A percentile compares a stretch with the other conserved stretches of the same genome.
Conservation (phyloP, 2,888 invertebrate species). For the Volucella inflata region DNA sequence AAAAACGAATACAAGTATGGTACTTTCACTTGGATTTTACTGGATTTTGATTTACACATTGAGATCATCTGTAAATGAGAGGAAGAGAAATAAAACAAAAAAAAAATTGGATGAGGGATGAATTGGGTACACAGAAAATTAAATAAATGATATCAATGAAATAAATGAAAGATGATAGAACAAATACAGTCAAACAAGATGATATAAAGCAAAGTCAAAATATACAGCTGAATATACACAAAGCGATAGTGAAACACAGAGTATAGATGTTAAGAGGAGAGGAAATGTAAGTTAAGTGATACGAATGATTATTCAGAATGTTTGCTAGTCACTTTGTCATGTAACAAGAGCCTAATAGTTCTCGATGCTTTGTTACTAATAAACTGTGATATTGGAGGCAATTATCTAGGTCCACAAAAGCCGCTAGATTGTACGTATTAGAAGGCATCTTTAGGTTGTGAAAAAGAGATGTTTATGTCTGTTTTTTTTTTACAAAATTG, state of each 20-base stretch:
- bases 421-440: no score
- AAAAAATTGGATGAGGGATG: constrained; percentile 56
- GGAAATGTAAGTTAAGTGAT: background rate
- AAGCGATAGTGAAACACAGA: background rate
- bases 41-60: constrained; percentile 42
- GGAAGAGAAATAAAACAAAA: constrained; percentile 45
- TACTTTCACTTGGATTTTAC: constrained; percentile 18
- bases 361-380: no score
- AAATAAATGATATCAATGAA: constrained; percentile 23
- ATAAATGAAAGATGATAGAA: constrained; percentile 8
- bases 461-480: no score
- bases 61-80: constrained; percentile 56
- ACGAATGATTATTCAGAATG: no score
- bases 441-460: no score
- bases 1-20: background rate
- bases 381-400: no score
- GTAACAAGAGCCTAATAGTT: no score
- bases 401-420: no score
- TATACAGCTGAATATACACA: constrained; percentile 2
- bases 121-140: constrained; percentile 33
- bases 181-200: constrained; percentile 12
- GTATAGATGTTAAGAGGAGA: background rate
- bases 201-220: constrained; percentile 28
- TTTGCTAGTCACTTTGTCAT: no score
- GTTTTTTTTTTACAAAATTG: no score